phyloP scores from a whole-genome alignment of 2,888 invertebrate species.

The Ditula angustiorana region DNA sequence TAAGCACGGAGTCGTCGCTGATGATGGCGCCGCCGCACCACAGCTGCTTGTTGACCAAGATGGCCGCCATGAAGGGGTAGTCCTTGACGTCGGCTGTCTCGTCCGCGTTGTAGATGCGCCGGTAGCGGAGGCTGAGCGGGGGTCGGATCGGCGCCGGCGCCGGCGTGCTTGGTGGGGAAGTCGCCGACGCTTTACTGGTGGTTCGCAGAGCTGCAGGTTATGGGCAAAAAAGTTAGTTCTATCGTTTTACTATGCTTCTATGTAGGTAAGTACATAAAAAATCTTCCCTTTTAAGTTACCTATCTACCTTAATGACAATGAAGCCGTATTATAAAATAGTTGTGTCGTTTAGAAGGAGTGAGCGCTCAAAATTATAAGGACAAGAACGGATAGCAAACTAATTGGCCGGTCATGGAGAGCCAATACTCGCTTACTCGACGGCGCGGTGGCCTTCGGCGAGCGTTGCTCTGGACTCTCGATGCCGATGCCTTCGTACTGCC shows the following conservation, averaged over 20 bases:
- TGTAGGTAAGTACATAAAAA: no score
- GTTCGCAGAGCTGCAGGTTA: no score
- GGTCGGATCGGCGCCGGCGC: conserved; percentile 44
- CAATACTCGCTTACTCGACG: conserved; percentile 22
- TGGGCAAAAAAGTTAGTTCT: no score
- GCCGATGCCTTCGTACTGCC: conserved; percentile 63
- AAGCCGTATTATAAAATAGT: no score
- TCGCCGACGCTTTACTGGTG: background rate
- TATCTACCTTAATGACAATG: no score
- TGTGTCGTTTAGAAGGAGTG: no score
- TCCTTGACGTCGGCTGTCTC: conserved; percentile 64
- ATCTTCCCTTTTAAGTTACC: no score
- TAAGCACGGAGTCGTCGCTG: conserved; percentile 62
- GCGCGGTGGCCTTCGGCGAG: background rate
- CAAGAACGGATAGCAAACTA: no score
- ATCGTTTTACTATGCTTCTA: no score
- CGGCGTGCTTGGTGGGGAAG: background rate
- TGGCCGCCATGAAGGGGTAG: conserved; percentile 70
- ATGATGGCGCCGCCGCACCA: conserved; percentile 78
- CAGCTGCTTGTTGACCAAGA: conserved; percentile 70
- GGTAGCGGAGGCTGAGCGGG: conserved; percentile 62
- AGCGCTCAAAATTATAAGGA: no score
- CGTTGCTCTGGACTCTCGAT: conserved; percentile 51
- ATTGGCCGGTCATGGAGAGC: no score
- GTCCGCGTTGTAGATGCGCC: conserved; percentile 75